Evolutionary conservation across 2,797 vertebrate species (phyloP).

Genomic region (Sparus aurata): DNA sequence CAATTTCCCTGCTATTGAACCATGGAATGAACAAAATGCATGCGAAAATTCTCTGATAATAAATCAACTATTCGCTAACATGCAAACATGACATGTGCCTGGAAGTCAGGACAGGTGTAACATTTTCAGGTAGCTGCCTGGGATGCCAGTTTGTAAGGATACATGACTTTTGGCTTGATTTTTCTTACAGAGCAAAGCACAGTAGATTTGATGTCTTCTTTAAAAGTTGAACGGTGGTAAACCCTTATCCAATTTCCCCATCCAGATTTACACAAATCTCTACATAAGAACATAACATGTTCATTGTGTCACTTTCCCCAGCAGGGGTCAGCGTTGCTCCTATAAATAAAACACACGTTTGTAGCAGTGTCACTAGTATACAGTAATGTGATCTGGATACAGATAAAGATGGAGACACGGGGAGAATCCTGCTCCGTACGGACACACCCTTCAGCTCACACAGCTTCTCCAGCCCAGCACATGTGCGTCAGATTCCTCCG

Average conservation of each 20-base stretch:
- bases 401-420: conserved; percentile 66
- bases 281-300: background rate
- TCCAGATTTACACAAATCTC: conserved; percentile 4
- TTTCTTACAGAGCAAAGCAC: background rate
- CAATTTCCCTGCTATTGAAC: background rate
- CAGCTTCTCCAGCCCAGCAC: conserved; percentile 50
- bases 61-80: background rate
- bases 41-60: background rate
- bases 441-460: conserved; percentile 76
- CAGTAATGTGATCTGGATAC: conserved; percentile 68
- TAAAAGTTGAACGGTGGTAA: background rate
- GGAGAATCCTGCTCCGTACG: conserved; percentile 62
- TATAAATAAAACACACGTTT: conserved; percentile 37
- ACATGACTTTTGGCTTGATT: background rate
- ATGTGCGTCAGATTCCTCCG: conserved; percentile 66
- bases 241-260: no score
- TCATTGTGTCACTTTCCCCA: conserved; percentile 55
- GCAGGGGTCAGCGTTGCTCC: conserved; percentile 74
- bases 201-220: background rate
- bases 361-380: conserved; percentile 16
- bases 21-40: background rate
- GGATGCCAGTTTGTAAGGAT: no score
- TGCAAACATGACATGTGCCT: background rate
- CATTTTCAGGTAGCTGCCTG: background rate
- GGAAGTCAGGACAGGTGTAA: background rate